Evolutionary conservation across 1,140 invertebrate species (phyloP), one percentile per base, ranked within the genome.

Genomic region (Bombus balteatus): DNA sequence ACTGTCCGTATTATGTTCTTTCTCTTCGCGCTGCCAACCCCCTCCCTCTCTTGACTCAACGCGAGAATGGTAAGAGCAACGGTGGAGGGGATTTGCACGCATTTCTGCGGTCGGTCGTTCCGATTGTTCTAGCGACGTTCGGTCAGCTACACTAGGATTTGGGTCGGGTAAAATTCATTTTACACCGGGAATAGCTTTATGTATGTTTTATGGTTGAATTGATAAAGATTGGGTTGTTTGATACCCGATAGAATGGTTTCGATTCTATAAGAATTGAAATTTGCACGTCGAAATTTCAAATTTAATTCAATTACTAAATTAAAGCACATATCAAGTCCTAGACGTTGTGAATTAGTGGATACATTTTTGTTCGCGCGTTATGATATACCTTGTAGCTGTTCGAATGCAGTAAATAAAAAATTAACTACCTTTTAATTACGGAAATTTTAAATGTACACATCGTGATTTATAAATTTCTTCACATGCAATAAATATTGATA

Each of bases 71-170:
- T 39, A 39, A 68, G 53, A 28, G 43, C 37, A 79, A 72, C 34
- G 83, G 73, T 37, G 65, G 71, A 62, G 15, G n/a, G 70, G 43
- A 15, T 41, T 62, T 73, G 75, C 59, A 86, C 37, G 70, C 37
- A 73, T 70, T 85, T 76, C 47, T 73, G 71, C 71, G 71, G 41
- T 37, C 41, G 71, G 41, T 37, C 32, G 66, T 88, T 75, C 41
- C 32, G 43, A 43, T 37, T 66, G 66, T 53, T 22, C 65, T 25
- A 34, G 32, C 34, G 79, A 41, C 34, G 32, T 47, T 53, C 62
- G 79, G 79, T 57, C 79, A 81, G 34, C 71, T 41, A 73, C n/a
- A 18, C 13, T 2, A 43, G 41, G 41, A 73, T 73, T 73, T 73
- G 6, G 41, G 71, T 32, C 15, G 41, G 28, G 28, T 8, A 3